Base-by-base conservation (phyloP, 2,113 vertebrate species). In the Alosa alosa region DNA sequence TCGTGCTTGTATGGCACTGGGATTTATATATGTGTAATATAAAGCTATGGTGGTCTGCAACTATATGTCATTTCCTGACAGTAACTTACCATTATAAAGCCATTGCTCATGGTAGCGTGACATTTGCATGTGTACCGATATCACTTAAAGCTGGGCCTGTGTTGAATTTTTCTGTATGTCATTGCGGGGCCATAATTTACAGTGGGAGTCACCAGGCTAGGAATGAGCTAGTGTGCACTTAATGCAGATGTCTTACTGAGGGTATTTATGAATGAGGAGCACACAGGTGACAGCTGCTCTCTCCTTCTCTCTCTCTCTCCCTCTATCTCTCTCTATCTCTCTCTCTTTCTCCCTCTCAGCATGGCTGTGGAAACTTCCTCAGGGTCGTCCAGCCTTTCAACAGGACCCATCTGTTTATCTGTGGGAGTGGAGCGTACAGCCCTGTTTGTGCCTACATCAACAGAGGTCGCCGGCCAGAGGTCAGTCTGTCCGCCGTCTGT, bases 281-380 rank as follows among this genome's bases (percentile, higher is more conserved):
- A 39, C 72, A 39, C 31, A 78, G 72, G 72, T 78, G 72, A 39
- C 72, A 78, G 72, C 72, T 78, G 72, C 36, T 39, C 72, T 64
- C 60, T 25, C n/a, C 15, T 15, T 39, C 72, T 78, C 25, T 15
- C 72, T 41, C 72, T 15, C 36, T 78, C 72, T 72, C 10, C 39
- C 72, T 78, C 25, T 15, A 13, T 39, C 31, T 78, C 18, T 57
- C 25, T 55, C 18, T 7, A 3, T 81, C 36, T 31, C 20, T 86
- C 52, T 31, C 46, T 68, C 82, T 45, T 15, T 44, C 57, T 47
- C 78, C 11, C 45, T 91, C 87, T 81, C 87, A 99, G 98, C 97
- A 99, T 0, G 98, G 98, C 87, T 99, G 98, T 91, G 97, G 98
- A 64, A 99, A 99, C 91, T 99, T 99, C 36, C 95, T 99, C 84